These are phyloP conservation scores for Brevimyrus niger DNA, from an alignment of 2,113 vertebrate genomes.

Conservation along the genomic window DNA sequence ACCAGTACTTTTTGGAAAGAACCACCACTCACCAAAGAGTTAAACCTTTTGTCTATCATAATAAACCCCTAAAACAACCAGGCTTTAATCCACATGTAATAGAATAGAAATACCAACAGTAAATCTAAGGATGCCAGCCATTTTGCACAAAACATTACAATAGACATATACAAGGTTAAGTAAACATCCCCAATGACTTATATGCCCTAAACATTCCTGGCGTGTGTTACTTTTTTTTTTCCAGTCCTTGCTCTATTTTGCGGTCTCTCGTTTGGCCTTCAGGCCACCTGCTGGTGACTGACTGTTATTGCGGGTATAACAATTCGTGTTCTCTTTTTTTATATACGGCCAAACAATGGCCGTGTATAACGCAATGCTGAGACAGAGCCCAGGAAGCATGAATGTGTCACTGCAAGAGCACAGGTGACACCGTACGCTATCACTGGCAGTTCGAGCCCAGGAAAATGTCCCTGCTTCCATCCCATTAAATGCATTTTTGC, in stretches of 20 bases:
- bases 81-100: not conserved
- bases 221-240: not conserved
- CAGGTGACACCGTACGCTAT: not conserved
- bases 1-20: not conserved
- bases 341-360: not conserved
- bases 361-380: not conserved
- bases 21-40: not conserved
- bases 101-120: not conserved
- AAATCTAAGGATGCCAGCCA: not conserved
- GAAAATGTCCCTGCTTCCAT: not conserved
- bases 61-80: not conserved
- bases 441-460: not conserved
- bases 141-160: not conserved
- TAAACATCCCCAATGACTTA: not conserved
- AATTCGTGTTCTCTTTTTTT: not conserved
- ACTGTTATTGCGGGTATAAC: not conserved
- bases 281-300: not conserved
- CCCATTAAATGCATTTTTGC: not conserved
- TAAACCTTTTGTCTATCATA: not conserved
- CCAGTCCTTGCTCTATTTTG: not conserved
- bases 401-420: not conserved
- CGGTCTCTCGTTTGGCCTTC: not conserved
- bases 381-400: not conserved
- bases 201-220: not conserved
- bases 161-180: not conserved